These are phyloP conservation scores for Hippocampus barbouri DNA, from an alignment of 2,113 vertebrate genomes.

Conservation along the genomic window DNA sequence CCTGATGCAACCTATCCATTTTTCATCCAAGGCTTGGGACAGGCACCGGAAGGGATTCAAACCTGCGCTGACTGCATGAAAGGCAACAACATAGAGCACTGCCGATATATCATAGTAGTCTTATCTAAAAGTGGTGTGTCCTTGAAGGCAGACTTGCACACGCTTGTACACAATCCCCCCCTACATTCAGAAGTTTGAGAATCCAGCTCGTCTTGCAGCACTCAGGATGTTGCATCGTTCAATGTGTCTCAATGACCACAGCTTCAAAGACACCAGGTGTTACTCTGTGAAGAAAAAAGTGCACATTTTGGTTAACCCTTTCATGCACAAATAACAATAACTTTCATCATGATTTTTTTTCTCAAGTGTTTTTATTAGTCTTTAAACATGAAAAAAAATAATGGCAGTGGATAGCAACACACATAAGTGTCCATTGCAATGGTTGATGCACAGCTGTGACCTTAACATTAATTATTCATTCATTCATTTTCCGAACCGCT, in stretches of 20 bases:
- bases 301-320: too few relatives aligned
- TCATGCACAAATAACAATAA: too few relatives aligned
- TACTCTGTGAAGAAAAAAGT: conserved; percentile 67
- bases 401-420: too few relatives aligned
- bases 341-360: too few relatives aligned
- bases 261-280: conserved; percentile 89
- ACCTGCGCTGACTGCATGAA: background rate
- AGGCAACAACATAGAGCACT: background rate
- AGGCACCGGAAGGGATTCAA: background rate
- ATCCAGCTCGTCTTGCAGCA: background rate
- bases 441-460: too few relatives aligned
- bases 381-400: too few relatives aligned
- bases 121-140: conserved; percentile 1
- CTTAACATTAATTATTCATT: too few relatives aligned
- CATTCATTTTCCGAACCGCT: too few relatives aligned
- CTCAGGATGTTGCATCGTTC: conserved; percentile 12
- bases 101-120: conserved; percentile 18
- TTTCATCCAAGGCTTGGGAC: background rate
- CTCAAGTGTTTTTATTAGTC: too few relatives aligned
- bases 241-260: conserved; percentile 93
- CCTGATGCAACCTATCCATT: too few relatives aligned
- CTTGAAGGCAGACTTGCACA: background rate
- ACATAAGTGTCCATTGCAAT: too few relatives aligned
- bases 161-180: background rate
- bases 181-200: background rate